Base-by-base conservation (phyloP, 1,140 invertebrate species). In the Pectinophora gossypiella region DNA sequence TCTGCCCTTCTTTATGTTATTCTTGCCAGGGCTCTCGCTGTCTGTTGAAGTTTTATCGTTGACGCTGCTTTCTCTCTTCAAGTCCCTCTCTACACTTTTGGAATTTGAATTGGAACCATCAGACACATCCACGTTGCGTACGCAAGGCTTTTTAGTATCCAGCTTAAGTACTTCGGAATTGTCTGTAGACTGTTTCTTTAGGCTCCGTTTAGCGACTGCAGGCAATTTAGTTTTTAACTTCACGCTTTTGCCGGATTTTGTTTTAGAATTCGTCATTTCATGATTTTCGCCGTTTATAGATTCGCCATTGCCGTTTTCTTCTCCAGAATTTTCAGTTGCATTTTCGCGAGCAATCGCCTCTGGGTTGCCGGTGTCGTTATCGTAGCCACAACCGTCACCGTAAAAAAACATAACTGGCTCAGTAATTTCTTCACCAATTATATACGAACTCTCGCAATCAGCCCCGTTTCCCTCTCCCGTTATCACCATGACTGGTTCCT, bases 401-500 rank as follows among this genome's bases (percentile, higher is more conserved):
- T 89, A 90, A 64, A 95, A 89, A 70, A 90, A 90, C 88, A 94
- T 90, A 0, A 94, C 87, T 4, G 92, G 91, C 73, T 95, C 94
- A 71, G 91, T 91, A 44, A 95, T 92, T 54, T 90, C 91, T 70
- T 95, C 93, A 20, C 92, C 90, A 56, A 81, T 76, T 58, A 81
- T 68, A 59, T 77, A 78, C 23, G 83, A 85, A 46, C 90, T 90
- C 46, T 95, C 91, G 68, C 93, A 94, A 22, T 93, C 92, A 44
- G 88, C 91, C 1, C 94, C 95, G 27, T 90, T 90, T 7, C 95
- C 94, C 65, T 93, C 91, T 0, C 94, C 95, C 50, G 90, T 91
- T 2, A 95, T 88, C 62, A 93, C 76, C 89, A 95, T 91, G 0
- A 94, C 72, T 35, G 93, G 93, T 67, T 95, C 94, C 82, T 94